Percentiles rank a stretch among this genome's conserved stretches.
These are phyloP conservation scores for Iselma pallidipennis DNA, from an alignment of 2,888 invertebrate species.

Conservation along the genomic window DNA sequence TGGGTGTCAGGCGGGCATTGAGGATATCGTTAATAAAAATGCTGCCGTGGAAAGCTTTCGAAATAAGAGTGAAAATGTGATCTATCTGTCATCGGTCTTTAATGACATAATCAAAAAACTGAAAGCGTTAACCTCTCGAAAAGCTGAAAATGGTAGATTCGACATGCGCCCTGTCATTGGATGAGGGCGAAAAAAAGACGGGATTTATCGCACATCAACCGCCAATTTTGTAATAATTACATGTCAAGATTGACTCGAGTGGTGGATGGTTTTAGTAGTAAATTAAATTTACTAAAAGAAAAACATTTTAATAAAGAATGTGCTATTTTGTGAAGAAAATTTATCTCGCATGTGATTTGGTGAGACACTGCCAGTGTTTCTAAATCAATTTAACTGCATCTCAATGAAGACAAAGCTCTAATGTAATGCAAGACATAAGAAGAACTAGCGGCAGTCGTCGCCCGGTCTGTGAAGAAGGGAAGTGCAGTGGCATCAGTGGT, in stretches of 20 bases:
- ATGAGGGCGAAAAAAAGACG: not conserved
- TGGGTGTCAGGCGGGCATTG: slow-evolving; percentile 38
- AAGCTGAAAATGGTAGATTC: slow-evolving; percentile 49
- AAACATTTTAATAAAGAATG: too few relatives aligned
- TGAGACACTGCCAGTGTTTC: not conserved
- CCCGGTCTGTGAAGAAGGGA: slow-evolving; percentile 32
- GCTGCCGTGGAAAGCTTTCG: slow-evolving; percentile 34
- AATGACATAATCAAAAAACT: slow-evolving; percentile 51
- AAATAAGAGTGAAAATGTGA: slow-evolving; percentile 50
- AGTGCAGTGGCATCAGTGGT: slow-evolving; percentile 28
- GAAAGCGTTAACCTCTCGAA: slow-evolving; percentile 46
- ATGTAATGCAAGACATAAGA: slow-evolving; percentile 25
- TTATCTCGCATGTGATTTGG: too few relatives aligned
- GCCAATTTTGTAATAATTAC: slow-evolving; percentile 19
- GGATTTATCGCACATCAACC: slow-evolving; percentile 20
- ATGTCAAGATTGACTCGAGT: slow-evolving; percentile 4
- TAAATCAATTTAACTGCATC: not conserved
- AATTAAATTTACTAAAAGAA: not conserved
- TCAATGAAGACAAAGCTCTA: not conserved
- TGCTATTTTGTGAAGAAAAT: too few relatives aligned
- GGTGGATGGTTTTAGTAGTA: not conserved
- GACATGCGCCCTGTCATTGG: slow-evolving; percentile 36
- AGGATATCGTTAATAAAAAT: slow-evolving; percentile 45
- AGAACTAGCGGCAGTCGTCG: slow-evolving; percentile 25
- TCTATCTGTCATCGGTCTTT: slow-evolving; percentile 48